These are phyloP conservation scores for Myrmecophaga tridactyla DNA, from an alignment of 2,113 vertebrate genomes.

Conservation along the genomic window DNA sequence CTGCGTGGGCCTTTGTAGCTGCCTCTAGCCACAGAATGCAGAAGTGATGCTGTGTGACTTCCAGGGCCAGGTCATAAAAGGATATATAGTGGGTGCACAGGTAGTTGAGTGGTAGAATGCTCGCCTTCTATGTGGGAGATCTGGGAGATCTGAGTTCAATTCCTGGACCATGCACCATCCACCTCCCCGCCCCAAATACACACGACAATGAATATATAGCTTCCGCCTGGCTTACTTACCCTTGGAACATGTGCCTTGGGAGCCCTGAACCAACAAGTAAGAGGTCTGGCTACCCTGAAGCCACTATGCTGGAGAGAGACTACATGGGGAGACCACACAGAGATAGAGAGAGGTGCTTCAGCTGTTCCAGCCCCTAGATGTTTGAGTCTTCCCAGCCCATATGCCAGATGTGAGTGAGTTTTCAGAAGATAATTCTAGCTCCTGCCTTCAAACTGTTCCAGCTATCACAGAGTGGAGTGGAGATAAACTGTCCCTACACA, in stretches of 20 bases:
- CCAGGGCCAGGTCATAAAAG: background rate
- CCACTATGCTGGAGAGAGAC: background rate
- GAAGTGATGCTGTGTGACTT: background rate
- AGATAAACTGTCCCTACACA: background rate
- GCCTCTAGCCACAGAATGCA: background rate
- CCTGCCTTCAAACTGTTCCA: background rate
- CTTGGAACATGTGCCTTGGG: background rate
- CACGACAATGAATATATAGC: background rate
- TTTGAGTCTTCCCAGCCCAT: background rate
- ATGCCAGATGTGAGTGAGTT: background rate
- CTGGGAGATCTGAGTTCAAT: too few relatives aligned
- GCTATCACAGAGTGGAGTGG: background rate
- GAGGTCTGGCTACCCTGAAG: background rate
- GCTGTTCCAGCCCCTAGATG: background rate
- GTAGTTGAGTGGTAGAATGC: too few relatives aligned
- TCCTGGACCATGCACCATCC: too few relatives aligned
- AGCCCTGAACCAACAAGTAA: background rate
- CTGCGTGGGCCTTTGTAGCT: background rate
- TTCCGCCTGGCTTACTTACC: background rate
- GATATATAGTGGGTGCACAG: too few relatives aligned
- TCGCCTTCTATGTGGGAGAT: too few relatives aligned
- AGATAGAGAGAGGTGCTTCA: background rate
- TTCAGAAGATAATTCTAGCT: background rate
- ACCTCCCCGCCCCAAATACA: too few relatives aligned
- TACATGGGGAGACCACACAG: background rate